phyloP scores from a whole-genome alignment of 2,113 vertebrate genomes.

The Tapirus terrestris region DNA sequence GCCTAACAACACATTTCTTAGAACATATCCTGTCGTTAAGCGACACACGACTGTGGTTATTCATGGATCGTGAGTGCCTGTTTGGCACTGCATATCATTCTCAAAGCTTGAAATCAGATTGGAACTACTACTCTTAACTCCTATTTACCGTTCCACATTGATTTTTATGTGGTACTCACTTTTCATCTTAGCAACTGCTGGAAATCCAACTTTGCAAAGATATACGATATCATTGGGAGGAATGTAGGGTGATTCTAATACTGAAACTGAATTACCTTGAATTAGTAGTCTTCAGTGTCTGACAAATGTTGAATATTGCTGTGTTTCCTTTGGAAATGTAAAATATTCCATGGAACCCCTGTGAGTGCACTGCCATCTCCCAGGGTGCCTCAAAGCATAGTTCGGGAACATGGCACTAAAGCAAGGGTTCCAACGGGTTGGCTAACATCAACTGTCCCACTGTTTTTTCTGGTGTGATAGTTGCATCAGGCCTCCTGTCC shows the following conservation, averaged over 20 bases:
- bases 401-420: background rate
- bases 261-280: background rate
- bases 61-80: background rate
- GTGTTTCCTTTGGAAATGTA: background rate
- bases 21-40: no score
- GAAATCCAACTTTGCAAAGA: conserved; percentile 17
- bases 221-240: background rate
- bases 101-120: background rate
- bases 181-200: background rate
- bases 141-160: background rate
- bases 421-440: background rate
- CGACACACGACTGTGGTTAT: background rate
- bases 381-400: background rate
- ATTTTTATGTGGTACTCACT: background rate
- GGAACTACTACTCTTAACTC: background rate
- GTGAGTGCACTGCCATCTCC: background rate
- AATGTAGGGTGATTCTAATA: background rate
- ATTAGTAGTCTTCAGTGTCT: background rate
- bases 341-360: background rate
- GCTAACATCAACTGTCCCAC: background rate
- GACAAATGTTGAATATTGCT: background rate
- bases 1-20: no score
- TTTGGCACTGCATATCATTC: background rate
- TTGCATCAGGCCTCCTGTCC: background rate
- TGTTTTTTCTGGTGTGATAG: background rate